Conservation (phyloP, 2,888 invertebrate species). For the Oligia fasciuncula region DNA sequence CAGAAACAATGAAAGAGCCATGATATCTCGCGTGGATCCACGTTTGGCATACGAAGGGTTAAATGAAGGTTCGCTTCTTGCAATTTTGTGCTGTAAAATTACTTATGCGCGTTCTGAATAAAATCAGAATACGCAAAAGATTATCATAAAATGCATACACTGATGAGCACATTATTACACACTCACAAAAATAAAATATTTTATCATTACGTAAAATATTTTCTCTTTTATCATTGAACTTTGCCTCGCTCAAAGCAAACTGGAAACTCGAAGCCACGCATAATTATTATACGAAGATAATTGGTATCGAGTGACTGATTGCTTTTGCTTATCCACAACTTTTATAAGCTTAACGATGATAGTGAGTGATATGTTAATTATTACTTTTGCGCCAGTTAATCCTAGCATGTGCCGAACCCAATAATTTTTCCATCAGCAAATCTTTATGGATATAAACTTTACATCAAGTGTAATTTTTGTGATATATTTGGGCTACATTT, state of each 20-base stretch:
- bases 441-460: conserved; percentile 46
- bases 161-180: not conserved
- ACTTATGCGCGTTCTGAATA: not conserved
- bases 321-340: conserved; percentile 28
- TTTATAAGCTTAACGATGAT: conserved; percentile 19
- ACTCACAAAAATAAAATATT: not conserved
- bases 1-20: not conserved
- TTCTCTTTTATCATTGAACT: conserved; percentile 2
- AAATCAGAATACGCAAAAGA: not conserved
- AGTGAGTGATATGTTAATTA: conserved; percentile 45
- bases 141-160: not conserved
- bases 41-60: not conserved
- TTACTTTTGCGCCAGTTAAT: conserved; percentile 36
- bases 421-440: conserved; percentile 19
- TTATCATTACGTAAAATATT: not conserved
- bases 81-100: not conserved
- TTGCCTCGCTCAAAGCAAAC: conserved; percentile 10
- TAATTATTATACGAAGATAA: conserved; percentile 23
- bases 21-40: not conserved
- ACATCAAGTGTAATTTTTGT: conserved; percentile 31
- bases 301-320: conserved; percentile 39
- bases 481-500: conserved; percentile 38
- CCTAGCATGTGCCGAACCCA: conserved; percentile 2
- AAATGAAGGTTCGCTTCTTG: not conserved
- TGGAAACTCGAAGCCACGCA: conserved; percentile 9